These are phyloP conservation scores for Chiloscyllium plagiosum DNA, from an alignment of 2,113 vertebrate genomes.

Conservation along the genomic window DNA sequence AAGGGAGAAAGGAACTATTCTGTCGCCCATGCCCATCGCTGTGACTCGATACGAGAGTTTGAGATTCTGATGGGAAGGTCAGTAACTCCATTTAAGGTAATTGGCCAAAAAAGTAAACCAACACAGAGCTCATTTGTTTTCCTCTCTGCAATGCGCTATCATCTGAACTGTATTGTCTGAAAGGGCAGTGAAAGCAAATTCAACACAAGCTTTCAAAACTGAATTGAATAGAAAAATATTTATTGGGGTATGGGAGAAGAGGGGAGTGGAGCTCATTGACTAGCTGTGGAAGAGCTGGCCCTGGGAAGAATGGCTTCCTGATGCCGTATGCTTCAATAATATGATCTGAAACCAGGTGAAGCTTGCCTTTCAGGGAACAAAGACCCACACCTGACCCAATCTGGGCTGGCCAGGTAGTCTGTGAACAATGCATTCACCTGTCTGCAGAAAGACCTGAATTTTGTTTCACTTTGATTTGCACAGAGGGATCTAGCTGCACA, in stretches of 20 bases:
- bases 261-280: background rate
- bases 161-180: background rate
- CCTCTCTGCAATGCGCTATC: background rate
- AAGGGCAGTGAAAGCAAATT: background rate
- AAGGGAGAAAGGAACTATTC: background rate
- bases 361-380: background rate
- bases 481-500: background rate
- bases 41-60: background rate
- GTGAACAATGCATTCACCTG: background rate
- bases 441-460: background rate
- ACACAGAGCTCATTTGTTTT: background rate
- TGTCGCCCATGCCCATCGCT: too few species aligned
- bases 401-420: background rate
- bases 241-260: background rate
- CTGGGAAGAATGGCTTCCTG: background rate
- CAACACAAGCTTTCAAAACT: background rate
- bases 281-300: background rate
- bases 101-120: too few species aligned
- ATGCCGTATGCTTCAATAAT: background rate
- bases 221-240: background rate
- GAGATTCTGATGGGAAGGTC: background rate
- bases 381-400: background rate
- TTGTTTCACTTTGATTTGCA: background rate
- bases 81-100: background rate
- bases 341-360: background rate